These are phyloP conservation scores for Pungitius pungitius DNA, from an alignment of 2,113 vertebrate species.

Conservation along the genomic window DNA sequence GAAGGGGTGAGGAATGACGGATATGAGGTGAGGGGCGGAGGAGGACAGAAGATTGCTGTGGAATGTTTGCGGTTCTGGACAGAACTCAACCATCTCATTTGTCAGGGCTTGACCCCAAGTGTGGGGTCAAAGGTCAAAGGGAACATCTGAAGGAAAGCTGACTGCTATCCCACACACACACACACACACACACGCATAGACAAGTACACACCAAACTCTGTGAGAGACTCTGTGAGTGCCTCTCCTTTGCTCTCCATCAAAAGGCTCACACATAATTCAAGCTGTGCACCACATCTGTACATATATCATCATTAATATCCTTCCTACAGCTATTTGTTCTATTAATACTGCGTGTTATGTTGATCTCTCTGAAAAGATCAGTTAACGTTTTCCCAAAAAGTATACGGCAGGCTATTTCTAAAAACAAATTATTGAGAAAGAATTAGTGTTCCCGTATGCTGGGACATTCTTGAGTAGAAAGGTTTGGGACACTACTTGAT, in stretches of 20 bases:
- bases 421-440: slow-evolving; percentile 38
- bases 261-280: slow-evolving; percentile 49
- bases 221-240: slow-evolving; percentile 36
- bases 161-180: slow-evolving; percentile 43
- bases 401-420: slow-evolving; percentile 38
- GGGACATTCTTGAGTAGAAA: slow-evolving; percentile 29
- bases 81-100: slow-evolving; percentile 74
- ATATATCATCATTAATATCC: slow-evolving; percentile 61
- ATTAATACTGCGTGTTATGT: slow-evolving; percentile 54
- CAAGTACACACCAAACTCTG: slow-evolving; percentile 54
- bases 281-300: slow-evolving; percentile 42
- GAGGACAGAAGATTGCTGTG: slow-evolving; percentile 74
- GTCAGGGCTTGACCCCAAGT: slow-evolving; percentile 73
- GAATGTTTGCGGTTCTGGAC: slow-evolving; percentile 76
- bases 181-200: slow-evolving; percentile 36
- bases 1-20: slow-evolving; percentile 53
- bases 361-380: slow-evolving; percentile 55
- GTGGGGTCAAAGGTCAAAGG: slow-evolving; percentile 63
- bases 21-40: slow-evolving; percentile 47
- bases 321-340: slow-evolving; percentile 52
- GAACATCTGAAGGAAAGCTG: slow-evolving; percentile 68
- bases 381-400: slow-evolving; percentile 50
- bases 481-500: slow-evolving; percentile 12
- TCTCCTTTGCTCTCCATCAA: slow-evolving; percentile 33
- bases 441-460: slow-evolving; percentile 42